These are phyloP conservation scores for Arizona elegans DNA, from an alignment of 2,113 vertebrate genomes.

Conservation along the genomic window DNA sequence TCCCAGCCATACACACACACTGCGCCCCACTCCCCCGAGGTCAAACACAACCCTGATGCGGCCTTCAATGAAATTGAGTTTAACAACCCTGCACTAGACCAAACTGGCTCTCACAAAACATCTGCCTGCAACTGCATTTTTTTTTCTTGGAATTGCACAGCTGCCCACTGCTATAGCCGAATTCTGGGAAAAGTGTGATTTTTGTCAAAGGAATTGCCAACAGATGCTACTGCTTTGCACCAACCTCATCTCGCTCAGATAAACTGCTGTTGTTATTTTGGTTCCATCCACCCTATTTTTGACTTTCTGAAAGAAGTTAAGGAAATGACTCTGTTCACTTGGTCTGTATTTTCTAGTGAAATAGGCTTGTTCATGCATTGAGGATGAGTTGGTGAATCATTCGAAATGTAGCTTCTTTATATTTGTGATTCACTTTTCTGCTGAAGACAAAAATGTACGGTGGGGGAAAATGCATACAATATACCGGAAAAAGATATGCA, in stretches of 20 bases:
- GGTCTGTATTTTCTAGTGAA: neutral
- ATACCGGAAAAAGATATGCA: neutral
- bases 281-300: neutral
- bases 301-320: neutral
- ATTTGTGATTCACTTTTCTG: neutral
- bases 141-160: neutral
- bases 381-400: neutral
- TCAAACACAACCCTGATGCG: no score
- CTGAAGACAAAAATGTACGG: neutral
- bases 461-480: neutral
- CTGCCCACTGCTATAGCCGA: neutral
- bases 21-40: no score
- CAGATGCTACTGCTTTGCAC: neutral
- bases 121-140: neutral
- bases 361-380: neutral
- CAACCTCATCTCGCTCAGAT: neutral
- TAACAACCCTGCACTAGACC: neutral
- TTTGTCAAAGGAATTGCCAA: neutral
- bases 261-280: slow-evolving; percentile 7
- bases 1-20: no score
- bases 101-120: neutral
- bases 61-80: no score
- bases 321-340: neutral
- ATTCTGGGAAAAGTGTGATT: neutral
- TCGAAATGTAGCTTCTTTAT: neutral